Evolutionary conservation across 2,113 vertebrate species (phyloP).

Genomic region (Montifringilla adamsi): DNA sequence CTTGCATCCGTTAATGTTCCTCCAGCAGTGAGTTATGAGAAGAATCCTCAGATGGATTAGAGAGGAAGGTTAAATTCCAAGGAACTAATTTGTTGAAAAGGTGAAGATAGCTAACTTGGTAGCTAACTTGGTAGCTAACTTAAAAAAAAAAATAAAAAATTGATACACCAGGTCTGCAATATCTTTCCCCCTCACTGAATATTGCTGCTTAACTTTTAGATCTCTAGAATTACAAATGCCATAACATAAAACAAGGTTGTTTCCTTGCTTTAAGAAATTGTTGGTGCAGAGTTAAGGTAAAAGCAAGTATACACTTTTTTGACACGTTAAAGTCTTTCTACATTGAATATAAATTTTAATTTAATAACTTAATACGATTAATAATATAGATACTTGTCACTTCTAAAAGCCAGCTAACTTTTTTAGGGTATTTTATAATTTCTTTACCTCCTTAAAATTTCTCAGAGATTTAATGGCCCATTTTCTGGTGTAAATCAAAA

Average conservation of each 20-base stretch:
- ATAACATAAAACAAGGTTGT: neutral
- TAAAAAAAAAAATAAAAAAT: neutral
- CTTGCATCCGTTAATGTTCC: constrained; percentile 44
- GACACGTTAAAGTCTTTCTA: neutral
- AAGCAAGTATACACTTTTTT: neutral
- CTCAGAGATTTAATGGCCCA: neutral
- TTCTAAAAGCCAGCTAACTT: neutral
- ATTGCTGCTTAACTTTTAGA: neutral
- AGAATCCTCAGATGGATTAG: constrained; percentile 61
- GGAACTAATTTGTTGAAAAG: constrained; percentile 70
- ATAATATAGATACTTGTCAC: neutral
- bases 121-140: constrained; percentile 6
- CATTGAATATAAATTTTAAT: neutral
- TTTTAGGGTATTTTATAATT: neutral
- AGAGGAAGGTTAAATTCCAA: constrained; percentile 71
- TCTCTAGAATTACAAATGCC: neutral
- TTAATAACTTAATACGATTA: neutral
- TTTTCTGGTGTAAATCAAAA: neutral
- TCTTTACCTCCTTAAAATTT: neutral
- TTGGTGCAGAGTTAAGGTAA: neutral
- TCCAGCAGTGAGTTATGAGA: constrained; percentile 70
- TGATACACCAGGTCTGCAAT: neutral
- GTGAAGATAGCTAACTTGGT: constrained; percentile 43
- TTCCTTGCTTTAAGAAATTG: neutral
- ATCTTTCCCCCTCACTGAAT: neutral